Base-by-base conservation (phyloP, 2,797 vertebrate genomes). In the Catharus ustulatus region DNA sequence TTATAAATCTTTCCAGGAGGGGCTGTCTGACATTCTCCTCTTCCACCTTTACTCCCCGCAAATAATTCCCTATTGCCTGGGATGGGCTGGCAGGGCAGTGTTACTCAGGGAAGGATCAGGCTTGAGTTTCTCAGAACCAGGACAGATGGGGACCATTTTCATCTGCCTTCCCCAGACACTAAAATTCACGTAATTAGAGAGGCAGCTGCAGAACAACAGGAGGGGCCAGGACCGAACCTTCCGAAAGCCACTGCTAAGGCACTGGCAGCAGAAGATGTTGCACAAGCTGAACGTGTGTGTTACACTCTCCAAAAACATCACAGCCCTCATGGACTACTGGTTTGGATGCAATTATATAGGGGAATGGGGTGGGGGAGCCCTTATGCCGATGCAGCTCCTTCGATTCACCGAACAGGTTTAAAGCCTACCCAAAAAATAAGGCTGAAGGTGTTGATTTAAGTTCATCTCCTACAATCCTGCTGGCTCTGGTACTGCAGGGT, bases 1-100 rank as follows among this genome's bases (percentile, higher is more conserved):
- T 94, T 95, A 96, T 93, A 96, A 95, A 95, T 95, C 93, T 96
- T 96, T 95, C 90, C 93, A 91, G 90, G 85, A 76, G 90, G 87
- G 89, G 76, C 69, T 93, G 79, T 78, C 93, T 91, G 94, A 94
- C 85, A 81, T 96, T 58, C 43, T 93, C 62, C 43, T 89, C 61
- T 94, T 91, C 79, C 51, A 91, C 85, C 66, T 90, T 91, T 95
- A 90, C 69, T 75, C 42, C 66, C 64, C 0, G 0, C 38, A 78
- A 66, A 61, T 36, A 87, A 89, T 91, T 13, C 57, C 64, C 88
- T 89, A 11, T 55, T 75, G 43, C 61, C 42, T 75, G 42, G 69
- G 48, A 57, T 2, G 2, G 38, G 20, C 68, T 71, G 42, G 17
- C 49, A 91, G 42, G 17, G n/a, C n/a, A 68, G 22, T 0, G 1